Evolutionary conservation across 2,888 invertebrate species (phyloP).

Genomic region (Exocentrus adspersus): DNA sequence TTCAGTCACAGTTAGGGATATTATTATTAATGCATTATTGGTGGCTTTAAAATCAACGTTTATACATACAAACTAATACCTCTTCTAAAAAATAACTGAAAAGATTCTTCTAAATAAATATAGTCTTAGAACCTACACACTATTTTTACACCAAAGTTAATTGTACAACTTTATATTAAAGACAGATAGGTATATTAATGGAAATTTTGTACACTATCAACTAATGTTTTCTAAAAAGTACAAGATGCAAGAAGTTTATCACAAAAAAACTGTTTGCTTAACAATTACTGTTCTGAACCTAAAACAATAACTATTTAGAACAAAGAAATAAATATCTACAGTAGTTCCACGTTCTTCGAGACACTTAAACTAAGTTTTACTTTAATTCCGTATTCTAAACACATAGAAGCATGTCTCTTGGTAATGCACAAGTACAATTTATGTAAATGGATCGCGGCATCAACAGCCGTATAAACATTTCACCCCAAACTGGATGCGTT

Average conservation of each 20-base stretch:
- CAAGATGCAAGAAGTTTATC: slow-evolving; percentile 18
- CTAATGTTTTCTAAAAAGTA: background rate
- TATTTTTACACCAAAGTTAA: slow-evolving; percentile 1
- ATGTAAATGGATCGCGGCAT: slow-evolving; percentile 23
- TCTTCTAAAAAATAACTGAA: slow-evolving; percentile 1
- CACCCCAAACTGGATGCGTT: slow-evolving; percentile 46
- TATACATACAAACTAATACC: background rate
- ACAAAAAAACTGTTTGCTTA: slow-evolving; percentile 7
- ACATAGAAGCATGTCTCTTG: slow-evolving; percentile 12
- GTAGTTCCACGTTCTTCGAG: slow-evolving; percentile 6
- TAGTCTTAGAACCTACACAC: background rate
- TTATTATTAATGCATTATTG: slow-evolving; percentile 3
- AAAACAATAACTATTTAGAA: slow-evolving; percentile 12
- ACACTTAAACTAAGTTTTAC: slow-evolving; percentile 11
- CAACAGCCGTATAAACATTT: too few species aligned
- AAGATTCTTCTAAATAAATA: background rate
- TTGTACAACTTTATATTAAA: too few species aligned
- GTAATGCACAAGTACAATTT: slow-evolving; percentile 10
- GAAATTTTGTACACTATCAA: slow-evolving; percentile 17
- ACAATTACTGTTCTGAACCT: slow-evolving; percentile 10
- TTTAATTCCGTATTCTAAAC: slow-evolving; percentile 17
- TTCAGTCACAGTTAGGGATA: slow-evolving; percentile 9
- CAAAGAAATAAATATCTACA: slow-evolving; percentile 19
- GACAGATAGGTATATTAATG: slow-evolving; percentile 4
- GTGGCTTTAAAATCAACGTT: background rate